A percentile compares a stretch with the other conserved stretches of the same genome.
phyloP scores from a whole-genome alignment of 2,888 invertebrate species.

The Apantesis nais region DNA sequence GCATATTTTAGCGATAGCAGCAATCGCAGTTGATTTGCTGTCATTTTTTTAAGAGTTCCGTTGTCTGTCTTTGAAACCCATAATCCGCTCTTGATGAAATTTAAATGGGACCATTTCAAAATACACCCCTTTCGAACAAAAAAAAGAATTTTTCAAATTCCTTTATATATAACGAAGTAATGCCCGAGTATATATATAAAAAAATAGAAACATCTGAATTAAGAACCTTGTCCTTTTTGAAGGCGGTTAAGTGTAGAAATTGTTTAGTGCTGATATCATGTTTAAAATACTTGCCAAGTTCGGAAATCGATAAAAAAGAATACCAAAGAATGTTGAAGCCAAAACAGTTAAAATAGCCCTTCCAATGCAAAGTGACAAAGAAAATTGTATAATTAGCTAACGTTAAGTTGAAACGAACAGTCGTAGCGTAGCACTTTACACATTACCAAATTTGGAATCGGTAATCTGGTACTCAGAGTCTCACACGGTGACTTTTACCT shows the following conservation, averaged over 20 bases:
- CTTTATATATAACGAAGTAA: too few species aligned
- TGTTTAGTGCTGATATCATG: constrained; percentile 5
- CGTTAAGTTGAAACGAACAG: constrained; percentile 6
- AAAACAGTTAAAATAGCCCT: constrained; percentile 17
- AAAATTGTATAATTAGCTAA: constrained; percentile 15
- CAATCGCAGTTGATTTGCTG: too few species aligned
- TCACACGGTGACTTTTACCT: constrained; percentile 11
- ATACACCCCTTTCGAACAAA: too few species aligned
- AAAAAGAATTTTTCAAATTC: too few species aligned
- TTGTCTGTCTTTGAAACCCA: too few species aligned
- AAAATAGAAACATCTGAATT: too few species aligned
- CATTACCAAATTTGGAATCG: constrained; percentile 12
- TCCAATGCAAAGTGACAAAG: constrained; percentile 18
- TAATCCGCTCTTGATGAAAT: too few species aligned
- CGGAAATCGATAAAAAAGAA: constrained; percentile 11
- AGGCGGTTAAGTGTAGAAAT: constrained; percentile 10
- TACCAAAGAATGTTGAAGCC: constrained; percentile 3
- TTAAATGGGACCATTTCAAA: too few species aligned
- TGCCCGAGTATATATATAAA: too few species aligned
- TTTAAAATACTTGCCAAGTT: constrained; percentile 12
- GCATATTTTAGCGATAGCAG: too few species aligned
- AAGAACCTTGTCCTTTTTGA: too few species aligned
- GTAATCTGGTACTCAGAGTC: constrained; percentile 15
- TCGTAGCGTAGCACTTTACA: constrained; percentile 8
- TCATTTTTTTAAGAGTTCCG: too few species aligned